A percentile compares a stretch with the other conserved stretches of the same genome.
Conservation (phyloP, 2,113 vertebrate species). For the Gymnarchus niloticus region DNA sequence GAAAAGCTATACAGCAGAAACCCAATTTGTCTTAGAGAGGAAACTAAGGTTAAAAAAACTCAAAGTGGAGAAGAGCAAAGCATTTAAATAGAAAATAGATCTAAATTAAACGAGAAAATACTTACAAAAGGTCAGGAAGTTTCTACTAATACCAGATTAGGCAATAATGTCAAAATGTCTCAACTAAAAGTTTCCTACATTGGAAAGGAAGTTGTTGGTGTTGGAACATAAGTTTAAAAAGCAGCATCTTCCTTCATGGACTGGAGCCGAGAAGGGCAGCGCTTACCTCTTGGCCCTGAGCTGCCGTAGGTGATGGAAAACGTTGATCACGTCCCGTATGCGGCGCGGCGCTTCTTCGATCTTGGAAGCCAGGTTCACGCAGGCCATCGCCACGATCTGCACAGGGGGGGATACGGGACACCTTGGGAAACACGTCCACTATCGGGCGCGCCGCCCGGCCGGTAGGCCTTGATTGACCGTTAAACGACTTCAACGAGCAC, state of each 20-base stretch:
- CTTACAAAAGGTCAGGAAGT: conserved; percentile 27
- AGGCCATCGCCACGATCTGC: conserved; percentile 98
- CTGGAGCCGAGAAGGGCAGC: not conserved
- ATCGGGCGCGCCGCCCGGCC: no score
- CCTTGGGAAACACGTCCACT: not conserved
- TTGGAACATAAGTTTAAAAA: conserved; percentile 22
- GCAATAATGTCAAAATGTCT: conserved; percentile 22
- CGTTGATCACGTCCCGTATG: conserved; percentile 97
- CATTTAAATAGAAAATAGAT: not conserved
- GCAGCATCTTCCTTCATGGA: not conserved
- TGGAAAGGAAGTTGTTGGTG: conserved; percentile 30
- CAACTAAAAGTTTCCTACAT: conserved; percentile 26
- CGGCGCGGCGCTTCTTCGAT: conserved; percentile 95
- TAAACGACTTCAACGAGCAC: no score
- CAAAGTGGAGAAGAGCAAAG: conserved; percentile 54
- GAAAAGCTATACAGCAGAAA: not conserved
- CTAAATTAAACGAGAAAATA: conserved; percentile 14
- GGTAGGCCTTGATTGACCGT: no score
- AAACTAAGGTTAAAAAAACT: conserved; percentile 66
- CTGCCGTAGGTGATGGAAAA: conserved; percentile 91
- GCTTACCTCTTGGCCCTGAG: conserved; percentile 94
- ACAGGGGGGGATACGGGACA: conserved; percentile 31
- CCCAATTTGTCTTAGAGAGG: not conserved
- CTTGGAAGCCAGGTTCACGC: conserved; percentile 95
- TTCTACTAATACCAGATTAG: conserved; percentile 21